These are phyloP conservation scores for Cephus spinipes DNA, from an alignment of 2,888 invertebrate genomes.

Conservation along the genomic window DNA sequence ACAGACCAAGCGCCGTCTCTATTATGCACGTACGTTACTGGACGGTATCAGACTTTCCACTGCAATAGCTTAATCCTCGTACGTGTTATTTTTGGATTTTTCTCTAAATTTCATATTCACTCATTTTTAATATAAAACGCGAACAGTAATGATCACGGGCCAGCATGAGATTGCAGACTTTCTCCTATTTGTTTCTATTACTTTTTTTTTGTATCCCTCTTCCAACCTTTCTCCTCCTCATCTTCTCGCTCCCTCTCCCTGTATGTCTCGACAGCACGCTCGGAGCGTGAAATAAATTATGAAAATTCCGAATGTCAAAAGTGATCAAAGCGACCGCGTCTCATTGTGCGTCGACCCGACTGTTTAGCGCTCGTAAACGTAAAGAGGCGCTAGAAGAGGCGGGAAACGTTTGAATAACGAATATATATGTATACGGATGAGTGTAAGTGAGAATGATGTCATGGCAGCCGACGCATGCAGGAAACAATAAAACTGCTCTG, in stretches of 20 bases:
- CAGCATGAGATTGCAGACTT: not conserved
- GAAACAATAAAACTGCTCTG: constrained; percentile 28
- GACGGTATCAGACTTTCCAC: not conserved
- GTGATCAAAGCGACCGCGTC: constrained; percentile 58
- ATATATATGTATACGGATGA: constrained; percentile 20
- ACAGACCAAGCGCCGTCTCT: not conserved
- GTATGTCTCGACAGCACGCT: not conserved
- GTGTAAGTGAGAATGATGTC: constrained; percentile 47
- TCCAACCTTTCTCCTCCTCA: not conserved
- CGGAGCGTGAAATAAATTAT: constrained; percentile 55
- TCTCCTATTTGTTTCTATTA: not conserved
- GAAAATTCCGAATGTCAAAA: constrained; percentile 58
- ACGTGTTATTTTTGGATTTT: not conserved
- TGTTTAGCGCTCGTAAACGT: constrained; percentile 45
- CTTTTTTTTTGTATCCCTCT: not conserved
- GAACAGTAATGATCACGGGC: not conserved
- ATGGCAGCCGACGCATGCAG: constrained; percentile 23
- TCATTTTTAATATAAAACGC: not conserved
- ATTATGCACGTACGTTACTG: not conserved
- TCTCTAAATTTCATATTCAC: not conserved
- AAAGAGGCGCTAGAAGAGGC: constrained; percentile 33
- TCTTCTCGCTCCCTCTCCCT: not conserved
- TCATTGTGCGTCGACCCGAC: constrained; percentile 45
- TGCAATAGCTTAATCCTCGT: not conserved
- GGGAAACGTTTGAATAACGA: constrained; percentile 27